Evolutionary conservation across 92 coral and sea anemone species (phyloP), one percentile per base, ranked within the genome.

Genomic region (Palythoa heliodiscus): DNA sequence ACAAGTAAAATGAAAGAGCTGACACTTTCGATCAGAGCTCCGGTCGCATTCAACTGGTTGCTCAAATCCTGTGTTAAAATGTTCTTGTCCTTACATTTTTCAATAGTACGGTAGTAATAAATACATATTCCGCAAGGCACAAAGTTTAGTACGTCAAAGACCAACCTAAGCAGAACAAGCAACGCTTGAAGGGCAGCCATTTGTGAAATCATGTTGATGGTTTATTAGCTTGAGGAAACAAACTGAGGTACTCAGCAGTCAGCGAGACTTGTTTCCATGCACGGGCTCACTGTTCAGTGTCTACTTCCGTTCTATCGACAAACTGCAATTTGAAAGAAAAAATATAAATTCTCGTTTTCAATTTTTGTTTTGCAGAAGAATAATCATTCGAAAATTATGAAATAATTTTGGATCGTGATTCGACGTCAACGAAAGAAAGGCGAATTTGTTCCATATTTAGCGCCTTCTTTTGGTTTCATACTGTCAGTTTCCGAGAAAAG

Each of bases 41-140:
- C 86, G 19, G 69, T 39, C 23, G 86, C 75, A 52, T 87, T 85
- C 40, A 93, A 55, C 5, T 24, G 37, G 85, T 61, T 52, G 40
- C 80, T 84, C 83, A 38, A 61, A 35, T 58, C 16, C 37, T 78
- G 83, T 25, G 86, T 35, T 14, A 86, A 78, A 38, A 86, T 63
- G 68, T 86, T 72, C 17, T 48, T 25, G 1, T 29, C 16, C 11
- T 86, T 86, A 64, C 92, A 89, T 83, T 82, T 83, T 76, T 92
- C 94, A 70, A 72, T 52, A 37, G 82, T 86, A 23, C 76, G 83
- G 47, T 89, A 79, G 38, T 91, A 40, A 89, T 93, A 93, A 19
- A 93, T 73, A 61, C 96, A 93, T 39, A 29, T 63, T 12, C 90
- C 86, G 5, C 92, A 60, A 3, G 92, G 83, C 6, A 89, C 69